Evolutionary conservation across 2,113 vertebrate genomes (phyloP), one percentile per base, ranked within the genome.

Genomic region (Mola mola): DNA sequence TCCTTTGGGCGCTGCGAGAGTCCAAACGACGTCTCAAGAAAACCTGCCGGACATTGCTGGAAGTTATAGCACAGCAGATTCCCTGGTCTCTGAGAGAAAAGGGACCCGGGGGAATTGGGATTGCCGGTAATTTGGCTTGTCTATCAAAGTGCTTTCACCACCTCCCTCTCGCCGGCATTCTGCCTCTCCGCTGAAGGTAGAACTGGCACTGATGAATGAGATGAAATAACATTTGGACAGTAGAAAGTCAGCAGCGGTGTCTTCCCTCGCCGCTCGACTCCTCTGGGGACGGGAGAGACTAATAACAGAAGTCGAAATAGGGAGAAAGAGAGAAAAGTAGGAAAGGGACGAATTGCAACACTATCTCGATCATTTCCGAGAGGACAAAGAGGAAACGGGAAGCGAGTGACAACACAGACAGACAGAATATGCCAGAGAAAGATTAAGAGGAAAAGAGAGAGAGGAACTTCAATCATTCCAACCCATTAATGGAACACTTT

Each of bases 181-280:
- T 48, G 37, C 25, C 44, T 55, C 66, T 80, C 70, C 29, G 0
- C 37, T 9, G 64, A 66, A 67, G 49, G 22, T 19, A 22, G 44
- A 38, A 44, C 66, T 63, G 50, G 46, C 33, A 28, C 47, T 78
- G 83, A 85, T 75, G 57, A 75, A 86, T 81, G 77, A 78, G 56
- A 72, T 51, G 68, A 78, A 81, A 74, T 75, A 81, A 73, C 53
- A 71, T 68, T 73, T 74, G 50, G 75, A 71, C 71, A 53, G 60
- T 38, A 48, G 50, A 66, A 65, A 69, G 72, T 60, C 21, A 12
- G 61, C 21, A 59, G 40, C 6, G 3, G 49, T 40, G 31, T 19
- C 40, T 37, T 31, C 41, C 31, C 51, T 28, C 65, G 31, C 22
- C 66, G 62, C 72, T 4, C n/a, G n/a, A n/a, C n/a, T n/a, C n/a